Conservation (phyloP, 1,140 invertebrate genomes). For the Agrypnia vestita region DNA sequence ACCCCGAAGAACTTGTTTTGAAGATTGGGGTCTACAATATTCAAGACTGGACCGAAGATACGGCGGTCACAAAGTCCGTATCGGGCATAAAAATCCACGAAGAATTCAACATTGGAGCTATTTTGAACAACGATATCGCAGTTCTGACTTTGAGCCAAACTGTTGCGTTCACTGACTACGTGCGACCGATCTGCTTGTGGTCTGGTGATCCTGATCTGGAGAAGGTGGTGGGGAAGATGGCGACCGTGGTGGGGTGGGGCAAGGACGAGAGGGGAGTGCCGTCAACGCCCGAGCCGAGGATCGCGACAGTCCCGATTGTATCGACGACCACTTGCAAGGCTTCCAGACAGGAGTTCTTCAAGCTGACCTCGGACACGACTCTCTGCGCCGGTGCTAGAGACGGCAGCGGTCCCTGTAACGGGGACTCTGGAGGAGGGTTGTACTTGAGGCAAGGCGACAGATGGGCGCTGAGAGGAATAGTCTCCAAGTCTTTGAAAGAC, state of each 20-base stretch:
- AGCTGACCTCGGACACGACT: slow-evolving; percentile 62
- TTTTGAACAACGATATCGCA: slow-evolving; percentile 68
- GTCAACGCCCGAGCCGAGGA: slow-evolving; percentile 62
- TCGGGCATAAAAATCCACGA: slow-evolving; percentile 64
- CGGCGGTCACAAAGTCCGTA: slow-evolving; percentile 63
- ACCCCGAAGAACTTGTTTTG: slow-evolving; percentile 61
- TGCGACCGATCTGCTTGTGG: slow-evolving; percentile 74
- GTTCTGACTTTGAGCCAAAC: slow-evolving; percentile 63
- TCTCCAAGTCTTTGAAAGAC: slow-evolving; percentile 69
- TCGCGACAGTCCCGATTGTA: slow-evolving; percentile 65
- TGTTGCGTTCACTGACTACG: slow-evolving; percentile 63
- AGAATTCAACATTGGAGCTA: slow-evolving; percentile 62
- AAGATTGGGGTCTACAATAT: slow-evolving; percentile 66
- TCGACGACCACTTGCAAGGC: slow-evolving; percentile 63
- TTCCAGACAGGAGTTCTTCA: slow-evolving; percentile 59
- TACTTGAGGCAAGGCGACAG: slow-evolving; percentile 60
- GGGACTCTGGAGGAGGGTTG: slow-evolving; percentile 70
- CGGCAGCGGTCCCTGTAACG: slow-evolving; percentile 69
- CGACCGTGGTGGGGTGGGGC: slow-evolving; percentile 70
- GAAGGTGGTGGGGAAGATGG: slow-evolving; percentile 64
- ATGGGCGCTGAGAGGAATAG: slow-evolving; percentile 71
- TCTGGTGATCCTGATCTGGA: slow-evolving; percentile 63
- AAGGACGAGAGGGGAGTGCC: slow-evolving; percentile 61
- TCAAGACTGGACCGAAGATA: slow-evolving; percentile 63
- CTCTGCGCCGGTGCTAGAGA: slow-evolving; percentile 69